Base-by-base conservation (phyloP, 2,888 invertebrate genomes). In the Chrysodeixis includens region DNA sequence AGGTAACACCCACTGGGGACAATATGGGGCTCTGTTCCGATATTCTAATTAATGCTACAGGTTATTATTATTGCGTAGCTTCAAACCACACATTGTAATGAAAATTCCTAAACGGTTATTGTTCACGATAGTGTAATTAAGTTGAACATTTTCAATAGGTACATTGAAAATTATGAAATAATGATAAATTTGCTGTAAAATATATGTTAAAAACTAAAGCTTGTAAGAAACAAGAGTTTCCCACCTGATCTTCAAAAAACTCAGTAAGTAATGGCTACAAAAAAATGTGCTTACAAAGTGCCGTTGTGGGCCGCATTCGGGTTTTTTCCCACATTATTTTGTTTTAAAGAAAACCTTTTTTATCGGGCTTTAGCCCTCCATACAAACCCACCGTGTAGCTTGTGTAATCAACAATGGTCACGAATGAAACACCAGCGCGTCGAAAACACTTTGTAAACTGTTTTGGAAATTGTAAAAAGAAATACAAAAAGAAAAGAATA, bases 321-420 rank as follows among this genome's bases (percentile, higher is more conserved):
- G 46, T 49, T 49, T 49, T 46, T 49, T 49, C 20, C 46, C 46
- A 49, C 18, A 49, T 49, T 49, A 49, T 49, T 49, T 49, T 49
- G 46, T 49, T 49, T 49, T 18, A 18, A 49, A 49, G 46, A 20
- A 49, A 49, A 49, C 46, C 46, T 49, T 49, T 49, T 49, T 49
- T 49, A 49, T 49, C 46, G 4, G 46, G 46, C 9, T 49, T 49
- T 20, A 20, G 46, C 20, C 46, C 46, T 49, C 18, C 46, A 49
- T 10, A 49, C 46, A 49, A 49, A 49, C 18, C 46, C 46, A 16
- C 20, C 46, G 46, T 49, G 46, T 49, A 49, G 20, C 46, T 49
- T 49, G 46, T 18, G 46, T 49, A 49, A 49, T 49, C 46, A 49
- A 49, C 46, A 49, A 49, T 49, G 46, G 46, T 49, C 46, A 49